Evolutionary conservation across 1,140 invertebrate species (phyloP).

Genomic region (Charaxes varanes): DNA sequence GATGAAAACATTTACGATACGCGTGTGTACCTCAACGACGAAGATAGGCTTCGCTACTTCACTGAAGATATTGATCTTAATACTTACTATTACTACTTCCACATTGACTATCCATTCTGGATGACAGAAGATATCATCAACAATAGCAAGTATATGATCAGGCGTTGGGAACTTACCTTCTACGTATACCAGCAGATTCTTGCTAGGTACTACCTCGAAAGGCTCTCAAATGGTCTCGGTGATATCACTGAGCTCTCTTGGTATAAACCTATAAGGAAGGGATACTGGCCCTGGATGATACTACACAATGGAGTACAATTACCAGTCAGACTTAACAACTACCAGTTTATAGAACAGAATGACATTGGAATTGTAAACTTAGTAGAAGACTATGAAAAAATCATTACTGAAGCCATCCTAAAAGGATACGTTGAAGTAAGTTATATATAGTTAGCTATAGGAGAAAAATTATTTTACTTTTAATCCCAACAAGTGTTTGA

Average conservation of each 20-base stretch:
- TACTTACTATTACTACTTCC: constrained; percentile 81
- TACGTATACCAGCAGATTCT: constrained; percentile 77
- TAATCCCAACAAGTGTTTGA: neutral
- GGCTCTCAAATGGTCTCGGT: constrained; percentile 76
- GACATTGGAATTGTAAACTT: constrained; percentile 68
- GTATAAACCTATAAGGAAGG: constrained; percentile 72
- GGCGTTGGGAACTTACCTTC: constrained; percentile 77
- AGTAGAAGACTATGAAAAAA: constrained; percentile 74
- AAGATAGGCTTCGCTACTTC: constrained; percentile 77
- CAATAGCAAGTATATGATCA: constrained; percentile 72
- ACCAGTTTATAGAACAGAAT: constrained; percentile 64
- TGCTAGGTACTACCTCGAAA: constrained; percentile 79
- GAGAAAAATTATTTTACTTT: no score
- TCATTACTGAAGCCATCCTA: constrained; percentile 79
- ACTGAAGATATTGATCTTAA: constrained; percentile 82
- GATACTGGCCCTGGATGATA: constrained; percentile 77
- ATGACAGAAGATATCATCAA: constrained; percentile 71
- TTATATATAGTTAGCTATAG: constrained; percentile 7
- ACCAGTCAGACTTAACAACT: constrained; percentile 76
- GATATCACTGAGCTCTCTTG: constrained; percentile 71
- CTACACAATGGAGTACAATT: constrained; percentile 79
- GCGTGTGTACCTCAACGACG: constrained; percentile 44
- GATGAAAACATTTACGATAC: constrained; percentile 66
- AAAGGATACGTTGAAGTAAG: constrained; percentile 75
- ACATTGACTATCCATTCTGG: constrained; percentile 80